phyloP scores from a whole-genome alignment of 2,113 vertebrate genomes.

The Sprattus sprattus region DNA sequence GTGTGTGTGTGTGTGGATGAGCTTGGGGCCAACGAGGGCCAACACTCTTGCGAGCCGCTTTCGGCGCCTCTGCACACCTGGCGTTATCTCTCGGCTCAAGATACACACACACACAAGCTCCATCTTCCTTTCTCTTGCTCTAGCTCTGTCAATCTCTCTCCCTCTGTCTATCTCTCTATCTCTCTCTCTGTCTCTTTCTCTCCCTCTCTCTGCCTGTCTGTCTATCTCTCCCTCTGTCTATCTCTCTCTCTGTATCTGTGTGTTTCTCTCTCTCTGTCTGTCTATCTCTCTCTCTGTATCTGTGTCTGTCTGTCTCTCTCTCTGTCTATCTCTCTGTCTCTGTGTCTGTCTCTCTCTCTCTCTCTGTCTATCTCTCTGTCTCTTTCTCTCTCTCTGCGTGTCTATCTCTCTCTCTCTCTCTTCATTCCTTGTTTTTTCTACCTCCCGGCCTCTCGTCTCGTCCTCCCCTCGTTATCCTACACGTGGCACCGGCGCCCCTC shows the following conservation, averaged over 20 bases:
- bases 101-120: not conserved
- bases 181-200: not conserved
- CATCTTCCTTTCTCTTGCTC: not conserved
- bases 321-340: not conserved
- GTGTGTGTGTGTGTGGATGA: too few relatives aligned
- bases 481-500: constrained; percentile 25
- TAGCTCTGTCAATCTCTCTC: too few relatives aligned
- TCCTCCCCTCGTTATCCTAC: constrained; percentile 26
- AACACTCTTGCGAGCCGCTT: constrained; percentile 8
- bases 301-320: too few relatives aligned
- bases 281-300: not conserved
- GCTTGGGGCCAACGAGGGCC: not conserved
- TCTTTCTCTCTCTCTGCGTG: too few relatives aligned
- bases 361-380: not conserved
- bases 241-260: not conserved
- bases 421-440: not conserved
- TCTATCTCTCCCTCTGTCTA: not conserved
- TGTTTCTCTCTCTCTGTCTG: not conserved
- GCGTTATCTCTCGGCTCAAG: not conserved
- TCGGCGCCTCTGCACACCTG: not conserved
- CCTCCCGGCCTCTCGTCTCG: not conserved
- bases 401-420: not conserved
- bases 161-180: not conserved
- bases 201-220: not conserved
- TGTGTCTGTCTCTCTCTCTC: too few relatives aligned